Percentiles rank a stretch among this genome's conserved stretches.
Conservation (phyloP, 2,113 vertebrate genomes). For the Epinephelus fuscoguttatus region DNA sequence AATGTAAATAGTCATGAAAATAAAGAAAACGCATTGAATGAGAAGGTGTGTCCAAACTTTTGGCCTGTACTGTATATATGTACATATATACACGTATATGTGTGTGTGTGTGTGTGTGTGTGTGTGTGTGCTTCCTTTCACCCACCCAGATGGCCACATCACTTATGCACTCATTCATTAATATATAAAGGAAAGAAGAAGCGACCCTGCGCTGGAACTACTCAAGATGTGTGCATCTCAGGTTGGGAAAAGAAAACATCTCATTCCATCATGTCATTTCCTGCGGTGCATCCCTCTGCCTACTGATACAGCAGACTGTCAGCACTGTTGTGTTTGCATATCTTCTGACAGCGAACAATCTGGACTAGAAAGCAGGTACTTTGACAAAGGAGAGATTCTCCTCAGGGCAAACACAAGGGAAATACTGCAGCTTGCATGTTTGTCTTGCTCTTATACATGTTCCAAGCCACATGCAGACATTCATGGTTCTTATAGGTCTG, state of each 20-base stretch:
- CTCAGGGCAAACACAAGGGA: slow-evolving; percentile 35
- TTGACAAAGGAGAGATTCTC: slow-evolving; percentile 49
- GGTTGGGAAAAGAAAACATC: neutral
- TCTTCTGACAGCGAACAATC: slow-evolving; percentile 48
- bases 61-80: too few relatives aligned
- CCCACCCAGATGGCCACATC: too few relatives aligned
- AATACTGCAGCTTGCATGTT: slow-evolving; percentile 50
- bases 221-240: neutral
- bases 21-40: too few relatives aligned
- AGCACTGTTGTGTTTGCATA: slow-evolving; percentile 34
- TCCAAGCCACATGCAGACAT: slow-evolving; percentile 34
- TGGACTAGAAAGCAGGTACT: slow-evolving; percentile 40
- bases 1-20: too few relatives aligned
- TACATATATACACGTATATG: too few relatives aligned
- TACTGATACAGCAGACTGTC: slow-evolving; percentile 32
- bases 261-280: slow-evolving; percentile 31
- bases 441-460: slow-evolving; percentile 33
- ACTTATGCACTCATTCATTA: neutral
- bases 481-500: slow-evolving; percentile 21
- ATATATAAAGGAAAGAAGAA: neutral
- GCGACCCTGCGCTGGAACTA: too few relatives aligned
- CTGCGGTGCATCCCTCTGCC: slow-evolving; percentile 17
- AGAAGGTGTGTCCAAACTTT: too few relatives aligned
- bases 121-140: neutral
- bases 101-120: too few relatives aligned